These are phyloP conservation scores for Cyclophora albipunctata DNA, from an alignment of 2,888 invertebrate genomes.

Conservation along the genomic window DNA sequence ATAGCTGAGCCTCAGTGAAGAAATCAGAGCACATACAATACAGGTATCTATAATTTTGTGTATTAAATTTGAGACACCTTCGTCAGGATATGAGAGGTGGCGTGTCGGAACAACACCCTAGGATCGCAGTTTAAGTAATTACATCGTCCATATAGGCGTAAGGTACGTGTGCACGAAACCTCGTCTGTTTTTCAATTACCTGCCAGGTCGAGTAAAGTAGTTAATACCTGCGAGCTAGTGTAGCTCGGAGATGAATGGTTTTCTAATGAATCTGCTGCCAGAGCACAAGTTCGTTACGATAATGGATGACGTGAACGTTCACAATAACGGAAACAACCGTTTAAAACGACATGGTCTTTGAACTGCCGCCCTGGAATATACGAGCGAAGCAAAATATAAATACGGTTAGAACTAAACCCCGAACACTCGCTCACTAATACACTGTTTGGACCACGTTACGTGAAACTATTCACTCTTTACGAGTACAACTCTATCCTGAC, in stretches of 20 bases:
- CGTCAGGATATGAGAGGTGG: no score
- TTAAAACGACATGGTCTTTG: constrained; percentile 11
- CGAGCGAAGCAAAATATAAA: no score
- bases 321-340: constrained; percentile 15
- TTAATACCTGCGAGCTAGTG: constrained; percentile 16
- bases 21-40: no score
- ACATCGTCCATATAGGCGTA: constrained; percentile 13
- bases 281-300: constrained; percentile 52
- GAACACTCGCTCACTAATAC: no score
- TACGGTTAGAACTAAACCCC: no score
- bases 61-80: no score
- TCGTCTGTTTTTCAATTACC: constrained; percentile 13
- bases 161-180: constrained; percentile 6
- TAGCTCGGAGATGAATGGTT: constrained; percentile 47
- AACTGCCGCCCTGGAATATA: neutral
- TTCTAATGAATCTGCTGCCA: constrained; percentile 56
- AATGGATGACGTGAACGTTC: constrained; percentile 34
- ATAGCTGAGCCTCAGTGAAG: no score
- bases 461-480: no score
- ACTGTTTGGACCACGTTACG: neutral
- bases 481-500: no score
- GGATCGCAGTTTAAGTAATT: constrained; percentile 4
- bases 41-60: no score
- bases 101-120: constrained; percentile 18
- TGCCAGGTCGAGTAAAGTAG: constrained; percentile 14